Conservation (phyloP, 2,888 invertebrate genomes). For the Sphaeridia pumilis region DNA sequence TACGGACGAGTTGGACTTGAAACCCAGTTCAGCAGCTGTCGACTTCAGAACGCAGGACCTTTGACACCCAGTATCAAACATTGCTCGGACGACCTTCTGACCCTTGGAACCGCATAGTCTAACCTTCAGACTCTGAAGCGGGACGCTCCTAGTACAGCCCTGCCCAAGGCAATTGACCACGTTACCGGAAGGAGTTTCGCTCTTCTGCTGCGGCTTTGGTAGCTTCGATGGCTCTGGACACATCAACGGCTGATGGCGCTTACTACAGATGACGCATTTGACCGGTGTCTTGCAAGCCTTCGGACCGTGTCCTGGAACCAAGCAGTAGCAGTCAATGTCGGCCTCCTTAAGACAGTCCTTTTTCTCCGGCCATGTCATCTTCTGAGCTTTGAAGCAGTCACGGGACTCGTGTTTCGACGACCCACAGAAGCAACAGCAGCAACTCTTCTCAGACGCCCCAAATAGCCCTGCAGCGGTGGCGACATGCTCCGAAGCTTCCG, state of each 20-base stretch:
- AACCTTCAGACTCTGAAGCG: constrained; percentile 32
- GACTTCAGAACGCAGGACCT: constrained; percentile 30
- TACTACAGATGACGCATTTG: constrained; percentile 3
- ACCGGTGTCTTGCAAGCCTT: neutral
- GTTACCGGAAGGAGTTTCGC: neutral
- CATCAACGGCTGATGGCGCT: neutral
- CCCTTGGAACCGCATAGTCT: constrained; percentile 18
- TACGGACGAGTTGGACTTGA: too few species aligned
- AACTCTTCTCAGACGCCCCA: too few species aligned
- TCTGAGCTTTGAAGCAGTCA: constrained; percentile 6
- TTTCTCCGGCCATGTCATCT: constrained; percentile 8
- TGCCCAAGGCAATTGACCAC: neutral
- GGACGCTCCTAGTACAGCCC: neutral
- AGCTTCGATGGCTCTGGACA: too few species aligned
- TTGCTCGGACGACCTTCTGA: constrained; percentile 22
- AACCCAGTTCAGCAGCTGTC: constrained; percentile 25
- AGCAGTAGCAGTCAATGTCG: neutral
- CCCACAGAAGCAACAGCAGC: constrained; percentile 1
- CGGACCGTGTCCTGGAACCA: neutral
- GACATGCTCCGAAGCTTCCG: too few species aligned
- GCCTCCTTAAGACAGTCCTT: neutral
- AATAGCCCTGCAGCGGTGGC: too few species aligned
- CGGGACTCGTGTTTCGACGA: constrained; percentile 1
- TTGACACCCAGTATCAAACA: constrained; percentile 35
- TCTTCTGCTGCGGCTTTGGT: too few species aligned